Evolutionary conservation across 2,888 invertebrate species (phyloP).

Genomic region (Homarus gammarus): DNA sequence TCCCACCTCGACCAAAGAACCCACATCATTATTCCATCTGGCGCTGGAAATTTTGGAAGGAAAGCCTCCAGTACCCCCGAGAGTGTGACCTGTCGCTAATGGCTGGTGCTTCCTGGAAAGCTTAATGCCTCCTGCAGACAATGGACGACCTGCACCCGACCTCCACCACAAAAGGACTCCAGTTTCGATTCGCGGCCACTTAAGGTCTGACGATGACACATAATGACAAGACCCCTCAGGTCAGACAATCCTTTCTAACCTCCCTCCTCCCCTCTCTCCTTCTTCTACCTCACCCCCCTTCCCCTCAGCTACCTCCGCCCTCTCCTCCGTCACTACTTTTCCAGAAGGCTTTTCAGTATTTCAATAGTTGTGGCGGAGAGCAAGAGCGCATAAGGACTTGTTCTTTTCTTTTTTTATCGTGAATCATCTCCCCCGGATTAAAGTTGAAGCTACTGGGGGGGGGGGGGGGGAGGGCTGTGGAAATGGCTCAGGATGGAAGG

Average conservation of each 20-base stretch:
- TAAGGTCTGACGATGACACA: slow-evolving; percentile 56
- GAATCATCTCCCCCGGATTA: too few relatives aligned
- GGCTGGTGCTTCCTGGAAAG: slow-evolving; percentile 57
- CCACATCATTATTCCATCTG: slow-evolving; percentile 46
- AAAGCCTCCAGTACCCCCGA: neutral
- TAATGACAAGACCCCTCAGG: slow-evolving; percentile 60
- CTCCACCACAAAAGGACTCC: slow-evolving; percentile 59
- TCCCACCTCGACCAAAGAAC: neutral
- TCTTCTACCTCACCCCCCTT: neutral
- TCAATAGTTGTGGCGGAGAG: too few relatives aligned
- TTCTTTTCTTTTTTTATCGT: too few relatives aligned
- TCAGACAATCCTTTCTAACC: slow-evolving; percentile 18
- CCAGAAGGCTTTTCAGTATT: too few relatives aligned
- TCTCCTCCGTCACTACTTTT: neutral
- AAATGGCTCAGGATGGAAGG: too few relatives aligned
- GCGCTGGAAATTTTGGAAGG: slow-evolving; percentile 25
- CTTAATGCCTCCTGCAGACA: slow-evolving; percentile 59
- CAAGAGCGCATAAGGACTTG: too few relatives aligned
- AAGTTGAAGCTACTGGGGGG: too few relatives aligned
- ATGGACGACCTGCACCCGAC: slow-evolving; percentile 44
- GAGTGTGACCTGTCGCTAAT: slow-evolving; percentile 53
- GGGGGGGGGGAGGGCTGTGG: too few relatives aligned
- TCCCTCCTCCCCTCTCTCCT: neutral
- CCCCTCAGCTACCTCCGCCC: neutral
- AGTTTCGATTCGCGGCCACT: slow-evolving; percentile 66